These are phyloP conservation scores for Peromyscus melanophrys DNA, from an alignment of 2,797 vertebrate genomes.

Conservation along the genomic window DNA sequence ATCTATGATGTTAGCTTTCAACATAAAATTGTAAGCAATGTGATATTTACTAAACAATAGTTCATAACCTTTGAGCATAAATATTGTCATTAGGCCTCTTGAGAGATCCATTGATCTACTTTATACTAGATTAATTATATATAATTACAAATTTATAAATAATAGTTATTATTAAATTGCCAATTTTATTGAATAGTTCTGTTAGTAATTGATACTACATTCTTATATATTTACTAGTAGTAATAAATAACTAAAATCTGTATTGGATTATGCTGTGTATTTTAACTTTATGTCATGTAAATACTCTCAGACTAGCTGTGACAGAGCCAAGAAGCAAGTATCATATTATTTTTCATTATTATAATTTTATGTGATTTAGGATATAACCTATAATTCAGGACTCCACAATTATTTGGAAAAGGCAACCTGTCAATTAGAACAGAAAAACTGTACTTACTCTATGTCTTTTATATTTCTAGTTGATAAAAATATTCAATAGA, in stretches of 20 bases:
- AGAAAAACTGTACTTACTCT: not conserved
- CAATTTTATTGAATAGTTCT: slow-evolving; percentile 72
- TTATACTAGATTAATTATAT: slow-evolving; percentile 71
- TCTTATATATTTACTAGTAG: slow-evolving; percentile 68
- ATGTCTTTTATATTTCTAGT: slow-evolving; percentile 19
- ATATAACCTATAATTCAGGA: slow-evolving; percentile 21
- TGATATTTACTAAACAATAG: slow-evolving; percentile 11
- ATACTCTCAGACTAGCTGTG: slow-evolving; percentile 34
- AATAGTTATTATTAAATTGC: slow-evolving; percentile 65
- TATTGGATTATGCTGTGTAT: not conserved
- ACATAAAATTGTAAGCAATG: slow-evolving; percentile 30
- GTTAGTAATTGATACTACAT: slow-evolving; percentile 70
- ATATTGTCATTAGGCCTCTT: slow-evolving; percentile 72
- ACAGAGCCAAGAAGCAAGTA: not conserved
- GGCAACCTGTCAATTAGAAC: not conserved
- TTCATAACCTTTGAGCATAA: slow-evolving; percentile 39
- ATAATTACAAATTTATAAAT: slow-evolving; percentile 76
- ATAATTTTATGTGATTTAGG: not conserved
- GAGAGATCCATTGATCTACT: slow-evolving; percentile 67
- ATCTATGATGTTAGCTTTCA: slow-evolving; percentile 18
- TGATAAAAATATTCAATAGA: slow-evolving; percentile 20
- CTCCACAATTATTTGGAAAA: slow-evolving; percentile 27
- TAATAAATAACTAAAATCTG: slow-evolving; percentile 61
- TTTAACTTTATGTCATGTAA: slow-evolving; percentile 49
- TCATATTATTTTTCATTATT: slow-evolving; percentile 29